Evolutionary conservation across 2,888 invertebrate species (phyloP).

Genomic region (Cerastis rubricosa): DNA sequence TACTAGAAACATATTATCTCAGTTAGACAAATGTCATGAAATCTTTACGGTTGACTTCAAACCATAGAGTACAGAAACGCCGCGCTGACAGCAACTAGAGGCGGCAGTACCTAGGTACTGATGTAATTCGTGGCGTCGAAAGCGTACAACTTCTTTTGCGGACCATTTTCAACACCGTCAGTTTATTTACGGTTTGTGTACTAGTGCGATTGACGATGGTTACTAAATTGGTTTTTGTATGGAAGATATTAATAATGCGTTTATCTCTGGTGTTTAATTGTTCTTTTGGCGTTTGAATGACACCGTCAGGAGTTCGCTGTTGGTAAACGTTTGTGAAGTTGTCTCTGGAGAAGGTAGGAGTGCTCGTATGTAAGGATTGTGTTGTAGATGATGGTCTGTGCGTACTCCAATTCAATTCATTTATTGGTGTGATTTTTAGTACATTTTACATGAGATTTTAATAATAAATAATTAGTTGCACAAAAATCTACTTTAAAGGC

Average conservation of each 20-base stretch:
- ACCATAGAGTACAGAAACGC: not conserved
- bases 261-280: not conserved
- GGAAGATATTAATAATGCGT: not conserved
- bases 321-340: too few relatives aligned
- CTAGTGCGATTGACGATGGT: not conserved
- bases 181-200: not conserved
- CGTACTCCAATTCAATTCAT: too few relatives aligned
- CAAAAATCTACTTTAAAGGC: too few relatives aligned
- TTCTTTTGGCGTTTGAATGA: not conserved
- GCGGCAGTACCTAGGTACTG: not conserved
- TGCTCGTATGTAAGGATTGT: not conserved
- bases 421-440: too few relatives aligned
- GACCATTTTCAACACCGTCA: not conserved
- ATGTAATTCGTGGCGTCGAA: not conserved
- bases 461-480: too few relatives aligned
- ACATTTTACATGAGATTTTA: too few relatives aligned
- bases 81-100: not conserved
- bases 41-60: slow-evolving; percentile 24
- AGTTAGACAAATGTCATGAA: not conserved
- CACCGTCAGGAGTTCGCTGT: too few relatives aligned
- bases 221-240: not conserved
- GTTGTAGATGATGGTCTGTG: not conserved
- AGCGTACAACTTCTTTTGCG: not conserved
- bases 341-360: too few relatives aligned
- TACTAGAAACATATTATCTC: slow-evolving; percentile 15